A percentile compares a stretch with the other conserved stretches of the same genome.
phyloP scores from a whole-genome alignment of 2,113 vertebrate species.

The Erythrocercus mccallii region DNA sequence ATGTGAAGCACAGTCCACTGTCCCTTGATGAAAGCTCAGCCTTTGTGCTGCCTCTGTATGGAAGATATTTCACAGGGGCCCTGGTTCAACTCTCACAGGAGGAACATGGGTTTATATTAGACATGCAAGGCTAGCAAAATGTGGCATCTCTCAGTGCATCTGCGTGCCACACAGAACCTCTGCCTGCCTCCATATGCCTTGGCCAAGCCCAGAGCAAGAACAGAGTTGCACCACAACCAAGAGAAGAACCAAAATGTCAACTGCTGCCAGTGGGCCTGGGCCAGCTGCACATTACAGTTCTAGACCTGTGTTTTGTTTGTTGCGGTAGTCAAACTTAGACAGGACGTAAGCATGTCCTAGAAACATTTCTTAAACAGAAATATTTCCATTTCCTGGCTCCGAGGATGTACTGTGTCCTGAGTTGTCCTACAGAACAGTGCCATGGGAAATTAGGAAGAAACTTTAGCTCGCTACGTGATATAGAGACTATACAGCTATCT shows the following conservation, averaged over 20 bases:
- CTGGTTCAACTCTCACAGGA: neutral
- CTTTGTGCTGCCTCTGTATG: neutral
- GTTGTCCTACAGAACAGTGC: neutral
- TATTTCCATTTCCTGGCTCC: neutral
- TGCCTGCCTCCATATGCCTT: neutral
- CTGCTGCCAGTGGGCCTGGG: neutral
- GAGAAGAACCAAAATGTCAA: neutral
- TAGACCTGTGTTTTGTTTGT: neutral
- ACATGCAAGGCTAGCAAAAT: neutral
- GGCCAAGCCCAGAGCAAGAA: neutral
- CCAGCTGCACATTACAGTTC: neutral
- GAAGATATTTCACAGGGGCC: accelerated
- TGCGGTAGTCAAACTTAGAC: neutral
- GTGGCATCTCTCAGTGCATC: neutral
- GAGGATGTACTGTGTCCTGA: accelerated
- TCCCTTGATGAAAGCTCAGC: neutral
- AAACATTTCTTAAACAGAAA: neutral
- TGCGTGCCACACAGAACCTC: accelerated
- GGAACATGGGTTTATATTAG: neutral
- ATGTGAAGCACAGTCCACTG: neutral
- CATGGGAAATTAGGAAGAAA: neutral
- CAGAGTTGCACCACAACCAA: neutral
- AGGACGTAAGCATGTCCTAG: neutral
- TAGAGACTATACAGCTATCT: neutral
- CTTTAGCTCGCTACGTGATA: neutral